phyloP scores from a whole-genome alignment of 2,888 invertebrate genomes.

The Chaetogeoica ovagalla region DNA sequence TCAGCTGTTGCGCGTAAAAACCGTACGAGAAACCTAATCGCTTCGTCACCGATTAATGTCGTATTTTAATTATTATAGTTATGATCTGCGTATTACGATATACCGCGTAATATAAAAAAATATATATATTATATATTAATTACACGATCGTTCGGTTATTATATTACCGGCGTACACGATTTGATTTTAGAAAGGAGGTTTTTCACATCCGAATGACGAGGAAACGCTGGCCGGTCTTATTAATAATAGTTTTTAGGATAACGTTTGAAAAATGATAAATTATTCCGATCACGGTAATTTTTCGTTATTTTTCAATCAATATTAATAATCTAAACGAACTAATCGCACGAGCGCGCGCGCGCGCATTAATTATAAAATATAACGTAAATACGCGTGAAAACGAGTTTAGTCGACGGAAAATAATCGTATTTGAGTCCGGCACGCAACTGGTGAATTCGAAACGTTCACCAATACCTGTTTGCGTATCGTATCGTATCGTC shows the following conservation, averaged over 20 bases:
- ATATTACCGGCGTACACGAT: no score
- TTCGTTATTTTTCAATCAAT: not conserved
- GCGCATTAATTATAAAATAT: not conserved
- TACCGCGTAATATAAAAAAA: no score
- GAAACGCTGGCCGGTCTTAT: not conserved
- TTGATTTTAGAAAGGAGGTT: not conserved
- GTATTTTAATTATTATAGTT: no score
- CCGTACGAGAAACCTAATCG: no score
- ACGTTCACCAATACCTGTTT: not conserved
- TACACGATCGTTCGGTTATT: no score
- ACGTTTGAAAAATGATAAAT: not conserved
- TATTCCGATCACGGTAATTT: not conserved
- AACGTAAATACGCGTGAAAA: not conserved
- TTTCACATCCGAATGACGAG: not conserved
- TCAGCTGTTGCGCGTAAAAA: no score
- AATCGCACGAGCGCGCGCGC: not conserved
- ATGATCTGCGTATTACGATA: no score
- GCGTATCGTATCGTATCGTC: no score
- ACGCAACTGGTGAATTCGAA: not conserved
- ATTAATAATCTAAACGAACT: not conserved
- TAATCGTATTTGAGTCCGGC: no score
- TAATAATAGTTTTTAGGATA: not conserved
- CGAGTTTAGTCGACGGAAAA: not conserved
- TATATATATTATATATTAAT: no score
- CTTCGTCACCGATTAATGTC: no score